Evolutionary conservation across 2,888 invertebrate species (phyloP).

Genomic region (Cheilosia urbana): DNA sequence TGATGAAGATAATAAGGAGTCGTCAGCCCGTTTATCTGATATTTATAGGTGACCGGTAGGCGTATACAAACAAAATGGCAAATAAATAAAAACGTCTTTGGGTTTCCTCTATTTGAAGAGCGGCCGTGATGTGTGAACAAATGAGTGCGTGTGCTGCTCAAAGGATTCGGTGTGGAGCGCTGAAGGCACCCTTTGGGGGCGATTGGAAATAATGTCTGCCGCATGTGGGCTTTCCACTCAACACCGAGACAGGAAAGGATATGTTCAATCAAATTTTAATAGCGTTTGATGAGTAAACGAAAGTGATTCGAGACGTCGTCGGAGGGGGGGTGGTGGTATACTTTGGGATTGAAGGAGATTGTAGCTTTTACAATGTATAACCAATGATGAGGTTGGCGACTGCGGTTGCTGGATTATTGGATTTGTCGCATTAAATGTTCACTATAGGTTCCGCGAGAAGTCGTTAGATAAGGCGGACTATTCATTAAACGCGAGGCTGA

Average conservation of each 20-base stretch:
- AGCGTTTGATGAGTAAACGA: not conserved
- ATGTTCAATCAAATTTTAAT: slow-evolving; percentile 47
- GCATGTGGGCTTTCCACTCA: slow-evolving; percentile 36
- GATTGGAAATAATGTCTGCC: slow-evolving; percentile 56
- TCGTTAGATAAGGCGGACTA: too few relatives aligned
- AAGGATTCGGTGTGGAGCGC: slow-evolving; percentile 65
- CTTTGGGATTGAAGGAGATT: not conserved
- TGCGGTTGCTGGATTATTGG: too few relatives aligned
- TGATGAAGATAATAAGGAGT: slow-evolving; percentile 67
- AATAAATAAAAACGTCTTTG: slow-evolving; percentile 66
- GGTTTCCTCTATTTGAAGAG: slow-evolving; percentile 40
- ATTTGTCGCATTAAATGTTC: too few relatives aligned
- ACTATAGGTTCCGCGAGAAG: too few relatives aligned
- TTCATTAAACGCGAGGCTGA: too few relatives aligned
- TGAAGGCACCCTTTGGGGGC: slow-evolving; percentile 50
- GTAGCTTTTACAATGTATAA: too few relatives aligned
- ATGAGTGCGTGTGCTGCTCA: slow-evolving; percentile 58
- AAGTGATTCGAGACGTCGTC: slow-evolving; percentile 4
- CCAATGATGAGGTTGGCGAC: too few relatives aligned
- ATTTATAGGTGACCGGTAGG: slow-evolving; percentile 76
- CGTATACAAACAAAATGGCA: slow-evolving; percentile 72
- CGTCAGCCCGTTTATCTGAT: slow-evolving; percentile 69
- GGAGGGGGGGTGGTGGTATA: not conserved
- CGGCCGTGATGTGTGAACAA: slow-evolving; percentile 68
- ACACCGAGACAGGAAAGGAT: slow-evolving; percentile 9